Evolutionary conservation across 2,113 vertebrate species (phyloP).

Genomic region (Leuciscus idus): DNA sequence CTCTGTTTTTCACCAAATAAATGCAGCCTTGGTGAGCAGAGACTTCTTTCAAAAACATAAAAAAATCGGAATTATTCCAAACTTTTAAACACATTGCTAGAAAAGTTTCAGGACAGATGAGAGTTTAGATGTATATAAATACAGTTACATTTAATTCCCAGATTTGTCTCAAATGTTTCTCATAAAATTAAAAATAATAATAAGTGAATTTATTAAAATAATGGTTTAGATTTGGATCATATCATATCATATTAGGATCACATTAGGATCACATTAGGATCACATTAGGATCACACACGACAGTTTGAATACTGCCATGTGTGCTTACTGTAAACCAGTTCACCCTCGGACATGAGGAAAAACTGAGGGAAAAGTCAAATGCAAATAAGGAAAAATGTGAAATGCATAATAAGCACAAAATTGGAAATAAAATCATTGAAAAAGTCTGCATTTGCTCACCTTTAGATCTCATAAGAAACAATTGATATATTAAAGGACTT

Average conservation of each 20-base stretch:
- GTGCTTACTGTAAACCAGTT: neutral
- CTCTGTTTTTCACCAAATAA: neutral
- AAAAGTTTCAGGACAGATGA: neutral
- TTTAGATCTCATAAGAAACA: neutral
- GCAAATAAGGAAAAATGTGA: neutral
- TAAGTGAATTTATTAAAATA: too few species aligned
- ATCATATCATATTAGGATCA: too few species aligned
- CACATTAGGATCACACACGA: too few species aligned
- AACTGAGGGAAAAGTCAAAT: neutral
- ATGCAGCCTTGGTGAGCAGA: neutral
- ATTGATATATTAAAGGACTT: neutral
- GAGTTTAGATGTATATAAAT: neutral
- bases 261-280: too few species aligned
- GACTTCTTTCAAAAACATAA: neutral
- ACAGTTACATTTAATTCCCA: neutral
- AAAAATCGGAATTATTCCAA: neutral
- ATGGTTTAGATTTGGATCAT: neutral
- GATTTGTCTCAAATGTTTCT: neutral
- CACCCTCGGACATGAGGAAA: neutral
- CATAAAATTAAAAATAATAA: neutral
- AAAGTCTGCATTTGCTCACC: neutral
- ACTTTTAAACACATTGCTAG: neutral
- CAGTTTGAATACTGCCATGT: neutral
- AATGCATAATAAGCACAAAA: neutral
- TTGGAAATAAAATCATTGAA: too few species aligned